A percentile compares a stretch with the other conserved stretches of the same genome.
Conservation (phyloP, 2,888 invertebrate species). For the Pardosa pseudoannulata region DNA sequence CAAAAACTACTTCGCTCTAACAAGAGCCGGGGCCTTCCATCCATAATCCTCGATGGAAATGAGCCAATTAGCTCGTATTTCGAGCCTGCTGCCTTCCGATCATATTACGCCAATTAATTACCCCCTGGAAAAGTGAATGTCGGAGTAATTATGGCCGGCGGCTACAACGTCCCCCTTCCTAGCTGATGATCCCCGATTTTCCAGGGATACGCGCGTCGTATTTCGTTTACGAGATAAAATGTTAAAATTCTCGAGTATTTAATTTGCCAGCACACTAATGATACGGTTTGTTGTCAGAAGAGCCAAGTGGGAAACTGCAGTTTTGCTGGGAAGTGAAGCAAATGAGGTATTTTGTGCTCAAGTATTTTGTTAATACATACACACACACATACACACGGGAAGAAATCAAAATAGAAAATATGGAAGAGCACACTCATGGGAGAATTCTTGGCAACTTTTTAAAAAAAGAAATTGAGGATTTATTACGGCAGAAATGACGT, state of each 20-base stretch:
- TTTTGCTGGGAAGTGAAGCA: constrained; percentile 9
- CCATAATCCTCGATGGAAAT: constrained; percentile 68
- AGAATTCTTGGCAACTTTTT: neutral
- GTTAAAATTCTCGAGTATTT: constrained; percentile 45
- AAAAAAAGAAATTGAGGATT: neutral
- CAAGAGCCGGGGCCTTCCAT: constrained; percentile 17
- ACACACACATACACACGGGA: too few relatives aligned
- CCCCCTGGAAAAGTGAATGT: constrained; percentile 39
- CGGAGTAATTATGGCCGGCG: constrained; percentile 64
- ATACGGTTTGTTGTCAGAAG: constrained; percentile 19
- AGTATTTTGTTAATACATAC: constrained; percentile 2
- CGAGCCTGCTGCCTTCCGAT: constrained; percentile 46
- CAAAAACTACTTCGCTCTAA: neutral
- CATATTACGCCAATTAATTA: constrained; percentile 70
- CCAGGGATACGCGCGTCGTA: constrained; percentile 20
- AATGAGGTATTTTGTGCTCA: constrained; percentile 9
- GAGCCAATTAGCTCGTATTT: constrained; percentile 66
- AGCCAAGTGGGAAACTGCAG: constrained; percentile 13
- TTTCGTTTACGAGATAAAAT: constrained; percentile 47
- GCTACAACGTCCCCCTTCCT: constrained; percentile 39
- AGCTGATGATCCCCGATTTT: constrained; percentile 14
- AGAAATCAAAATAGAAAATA: neutral
- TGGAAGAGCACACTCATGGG: neutral
- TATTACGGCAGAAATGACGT: too few relatives aligned
- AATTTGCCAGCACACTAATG: constrained; percentile 36